Conservation (phyloP, 2,888 invertebrate species). For the Oligia strigilis region DNA sequence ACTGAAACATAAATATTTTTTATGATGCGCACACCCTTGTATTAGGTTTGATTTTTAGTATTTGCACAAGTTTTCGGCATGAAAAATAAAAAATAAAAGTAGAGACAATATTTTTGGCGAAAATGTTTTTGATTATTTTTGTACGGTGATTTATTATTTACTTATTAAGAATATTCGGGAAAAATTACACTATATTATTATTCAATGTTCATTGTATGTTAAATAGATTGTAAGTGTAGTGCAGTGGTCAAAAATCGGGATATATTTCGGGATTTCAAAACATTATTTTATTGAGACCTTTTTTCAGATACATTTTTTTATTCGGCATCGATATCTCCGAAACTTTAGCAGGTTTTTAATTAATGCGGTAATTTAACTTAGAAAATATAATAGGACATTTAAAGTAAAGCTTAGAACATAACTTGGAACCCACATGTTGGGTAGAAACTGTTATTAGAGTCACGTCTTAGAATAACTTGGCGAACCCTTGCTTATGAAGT, state of each 20-base stretch:
- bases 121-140: not conserved
- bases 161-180: too few species aligned
- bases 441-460: slow-evolving; percentile 45
- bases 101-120: not conserved
- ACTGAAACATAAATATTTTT: slow-evolving; percentile 25
- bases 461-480: slow-evolving; percentile 50
- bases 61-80: not conserved
- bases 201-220: not conserved
- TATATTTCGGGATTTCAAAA: not conserved
- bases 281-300: not conserved
- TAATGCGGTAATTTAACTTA: not conserved
- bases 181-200: not conserved
- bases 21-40: slow-evolving; percentile 20
- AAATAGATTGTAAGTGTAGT: not conserved
- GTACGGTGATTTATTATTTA: not conserved
- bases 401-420: slow-evolving; percentile 29
- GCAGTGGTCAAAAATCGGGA: not conserved
- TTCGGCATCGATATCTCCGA: too few species aligned
- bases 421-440: slow-evolving; percentile 2
- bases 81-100: not conserved
- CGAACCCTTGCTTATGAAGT: slow-evolving; percentile 58
- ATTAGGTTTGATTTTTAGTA: slow-evolving; percentile 3
- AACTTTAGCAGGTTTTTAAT: not conserved
- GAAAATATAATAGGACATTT: slow-evolving; percentile 16
- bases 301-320: not conserved